phyloP scores from a whole-genome alignment of 2,888 invertebrate species.

The Kuschelorhynchus macadamiae region DNA sequence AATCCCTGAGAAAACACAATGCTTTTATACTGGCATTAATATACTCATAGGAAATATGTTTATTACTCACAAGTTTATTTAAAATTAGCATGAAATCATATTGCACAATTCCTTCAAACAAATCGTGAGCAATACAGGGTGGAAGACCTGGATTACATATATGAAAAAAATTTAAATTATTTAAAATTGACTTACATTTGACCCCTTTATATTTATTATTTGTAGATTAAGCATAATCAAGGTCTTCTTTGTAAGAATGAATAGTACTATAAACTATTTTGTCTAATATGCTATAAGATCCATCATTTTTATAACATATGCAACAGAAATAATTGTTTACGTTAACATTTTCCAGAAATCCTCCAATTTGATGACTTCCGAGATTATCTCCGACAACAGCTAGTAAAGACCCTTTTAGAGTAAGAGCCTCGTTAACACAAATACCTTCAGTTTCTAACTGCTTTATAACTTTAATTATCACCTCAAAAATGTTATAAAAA shows the following conservation, averaged over 20 bases:
- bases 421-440: conserved; percentile 10
- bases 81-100: conserved; percentile 34
- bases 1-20: neutral
- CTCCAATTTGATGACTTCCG: conserved; percentile 51
- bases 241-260: conserved; percentile 1
- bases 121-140: conserved; percentile 54
- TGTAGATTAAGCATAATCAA: neutral
- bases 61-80: neutral
- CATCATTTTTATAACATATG: conserved; percentile 15
- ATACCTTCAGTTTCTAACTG: conserved; percentile 55
- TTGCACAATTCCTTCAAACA: conserved; percentile 40
- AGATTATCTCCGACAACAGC: conserved; percentile 44
- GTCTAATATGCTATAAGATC: too few relatives aligned
- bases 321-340: conserved; percentile 54
- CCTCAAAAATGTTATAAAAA: conserved; percentile 51
- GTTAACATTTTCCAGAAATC: conserved; percentile 57
- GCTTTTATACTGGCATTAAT: too few relatives aligned
- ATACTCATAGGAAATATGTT: conserved; percentile 5
- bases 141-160: conserved; percentile 52
- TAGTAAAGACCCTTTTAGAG: conserved; percentile 51
- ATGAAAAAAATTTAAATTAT: conserved; percentile 51
- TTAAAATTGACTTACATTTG: conserved; percentile 50
- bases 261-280: too few relatives aligned
- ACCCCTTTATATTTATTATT: conserved; percentile 33
- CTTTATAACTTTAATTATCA: conserved; percentile 53